Conservation (phyloP, 2,113 vertebrate species). For the Nothoprocta pentlandii region DNA sequence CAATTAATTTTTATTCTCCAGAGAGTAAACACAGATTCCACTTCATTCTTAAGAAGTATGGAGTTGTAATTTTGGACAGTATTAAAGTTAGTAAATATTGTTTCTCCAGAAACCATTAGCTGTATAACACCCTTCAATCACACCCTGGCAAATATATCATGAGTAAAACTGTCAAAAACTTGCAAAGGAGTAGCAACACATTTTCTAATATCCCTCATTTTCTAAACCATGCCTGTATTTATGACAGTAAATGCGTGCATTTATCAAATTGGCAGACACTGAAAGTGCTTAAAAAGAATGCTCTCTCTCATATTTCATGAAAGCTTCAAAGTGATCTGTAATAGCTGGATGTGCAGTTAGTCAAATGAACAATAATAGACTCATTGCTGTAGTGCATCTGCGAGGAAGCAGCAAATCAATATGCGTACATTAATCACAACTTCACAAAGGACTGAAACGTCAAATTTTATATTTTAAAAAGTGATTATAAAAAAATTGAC, state of each 20-base stretch:
- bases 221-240: slow-evolving; percentile 38
- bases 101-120: not conserved
- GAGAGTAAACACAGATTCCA: not conserved
- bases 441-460: not conserved
- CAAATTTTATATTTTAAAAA: slow-evolving; percentile 15
- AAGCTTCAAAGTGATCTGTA: slow-evolving; percentile 43
- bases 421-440: not conserved
- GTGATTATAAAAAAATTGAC: not conserved
- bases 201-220: slow-evolving; percentile 29
- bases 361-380: slow-evolving; percentile 35
- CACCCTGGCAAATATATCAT: not conserved
- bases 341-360: slow-evolving; percentile 28
- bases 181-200: not conserved
- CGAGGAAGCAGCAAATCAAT: not conserved
- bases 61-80: not conserved
- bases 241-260: slow-evolving; percentile 33
- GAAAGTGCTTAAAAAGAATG: slow-evolving; percentile 35
- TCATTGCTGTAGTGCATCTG: not conserved
- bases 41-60: not conserved
- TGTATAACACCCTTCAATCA: not conserved
- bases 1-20: not conserved
- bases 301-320: not conserved
- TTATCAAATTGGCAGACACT: slow-evolving; percentile 44
- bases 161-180: not conserved
- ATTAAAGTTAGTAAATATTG: not conserved